A percentile compares a stretch with the other conserved stretches of the same genome.
Evolutionary conservation across 2,888 invertebrate genomes (phyloP).

Genomic region (Quadriops clusia): DNA sequence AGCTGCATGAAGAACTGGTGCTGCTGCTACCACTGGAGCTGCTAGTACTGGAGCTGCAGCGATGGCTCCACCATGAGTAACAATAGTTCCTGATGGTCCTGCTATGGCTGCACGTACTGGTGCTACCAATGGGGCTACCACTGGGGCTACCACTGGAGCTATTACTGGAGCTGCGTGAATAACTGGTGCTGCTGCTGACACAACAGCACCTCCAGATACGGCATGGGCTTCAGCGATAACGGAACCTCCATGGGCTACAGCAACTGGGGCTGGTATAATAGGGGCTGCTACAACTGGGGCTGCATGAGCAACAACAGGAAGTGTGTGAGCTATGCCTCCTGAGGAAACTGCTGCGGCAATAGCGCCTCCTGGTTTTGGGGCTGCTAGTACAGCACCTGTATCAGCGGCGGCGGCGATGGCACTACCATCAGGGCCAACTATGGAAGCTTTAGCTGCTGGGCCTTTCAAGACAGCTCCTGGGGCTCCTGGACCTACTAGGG

Average conservation of each 20-base stretch:
- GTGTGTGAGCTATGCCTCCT: conserved; percentile 14
- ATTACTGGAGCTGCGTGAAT: background rate
- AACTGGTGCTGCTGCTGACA: conserved; percentile 1
- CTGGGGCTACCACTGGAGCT: background rate
- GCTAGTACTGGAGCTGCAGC: conserved; percentile 2
- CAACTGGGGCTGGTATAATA: conserved; percentile 10
- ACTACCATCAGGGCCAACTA: conserved; percentile 29
- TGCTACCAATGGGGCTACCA: background rate
- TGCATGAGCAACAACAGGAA: conserved; percentile 12
- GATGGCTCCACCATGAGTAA: background rate
- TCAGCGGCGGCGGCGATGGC: conserved; percentile 35
- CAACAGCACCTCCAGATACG: conserved; percentile 9
- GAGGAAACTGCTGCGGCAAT: conserved; percentile 20
- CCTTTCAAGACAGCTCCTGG: conserved; percentile 17
- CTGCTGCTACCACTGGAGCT: conserved; percentile 7
- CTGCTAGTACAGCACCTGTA: conserved; percentile 18
- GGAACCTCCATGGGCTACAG: conserved; percentile 9
- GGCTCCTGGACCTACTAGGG: conserved; percentile 17
- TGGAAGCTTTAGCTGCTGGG: conserved; percentile 15
- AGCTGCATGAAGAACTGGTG: conserved; percentile 6
- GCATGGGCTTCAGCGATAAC: conserved; percentile 10
- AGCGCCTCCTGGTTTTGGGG: conserved; percentile 19
- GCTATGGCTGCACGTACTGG: background rate
- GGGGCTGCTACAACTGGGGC: conserved; percentile 8
- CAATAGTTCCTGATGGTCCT: background rate